Evolutionary conservation across 2,797 vertebrate genomes (phyloP).

Genomic region (Prunella strophiata): DNA sequence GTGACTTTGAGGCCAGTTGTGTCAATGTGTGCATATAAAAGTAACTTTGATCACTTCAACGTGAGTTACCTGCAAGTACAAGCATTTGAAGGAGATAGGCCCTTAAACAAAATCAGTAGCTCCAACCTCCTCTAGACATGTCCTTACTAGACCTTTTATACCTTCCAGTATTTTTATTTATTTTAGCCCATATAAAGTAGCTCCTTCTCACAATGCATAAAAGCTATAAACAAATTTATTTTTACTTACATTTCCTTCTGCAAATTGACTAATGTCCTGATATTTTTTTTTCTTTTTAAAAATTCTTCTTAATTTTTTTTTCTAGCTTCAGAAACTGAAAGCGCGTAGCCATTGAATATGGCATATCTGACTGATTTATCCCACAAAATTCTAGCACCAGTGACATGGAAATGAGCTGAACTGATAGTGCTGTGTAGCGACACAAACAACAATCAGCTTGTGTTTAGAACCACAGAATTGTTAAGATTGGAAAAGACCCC

Average conservation of each 20-base stretch:
- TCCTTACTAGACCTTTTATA: not conserved
- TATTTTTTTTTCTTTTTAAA: not conserved
- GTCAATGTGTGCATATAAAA: not conserved
- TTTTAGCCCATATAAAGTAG: not conserved
- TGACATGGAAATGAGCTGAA: not conserved
- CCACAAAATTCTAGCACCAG: not conserved
- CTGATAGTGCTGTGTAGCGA: fast-evolving
- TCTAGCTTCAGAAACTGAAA: not conserved
- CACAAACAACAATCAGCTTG: not conserved
- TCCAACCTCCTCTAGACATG: not conserved
- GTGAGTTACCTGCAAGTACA: not conserved
- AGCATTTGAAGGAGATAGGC: not conserved
- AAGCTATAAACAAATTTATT: not conserved
- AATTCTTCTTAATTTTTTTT: not conserved
- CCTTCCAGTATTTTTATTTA: not conserved
- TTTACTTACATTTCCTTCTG: not conserved
- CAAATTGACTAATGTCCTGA: not conserved
- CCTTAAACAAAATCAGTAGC: not conserved
- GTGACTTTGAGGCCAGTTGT: not conserved
- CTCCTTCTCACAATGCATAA: not conserved
- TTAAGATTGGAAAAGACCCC: not conserved
- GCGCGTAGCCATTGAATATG: not conserved
- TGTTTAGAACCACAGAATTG: not conserved
- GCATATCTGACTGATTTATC: not conserved
- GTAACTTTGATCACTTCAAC: not conserved